Base-by-base conservation (phyloP, 2,797 vertebrate genomes). In the Molossus alvarezi region DNA sequence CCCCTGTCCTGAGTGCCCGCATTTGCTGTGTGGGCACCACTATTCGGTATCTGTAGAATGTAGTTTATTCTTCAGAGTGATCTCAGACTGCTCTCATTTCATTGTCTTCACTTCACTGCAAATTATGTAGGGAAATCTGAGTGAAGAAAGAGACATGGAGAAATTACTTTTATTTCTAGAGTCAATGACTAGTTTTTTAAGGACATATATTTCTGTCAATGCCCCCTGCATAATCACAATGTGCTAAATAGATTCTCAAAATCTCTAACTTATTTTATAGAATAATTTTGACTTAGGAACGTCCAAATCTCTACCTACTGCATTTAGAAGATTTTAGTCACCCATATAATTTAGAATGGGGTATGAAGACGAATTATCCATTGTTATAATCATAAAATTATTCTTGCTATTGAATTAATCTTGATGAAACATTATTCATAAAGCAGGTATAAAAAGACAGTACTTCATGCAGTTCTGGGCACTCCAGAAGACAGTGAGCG, bases 241-340 rank as follows among this genome's bases (percentile, higher is more conserved):
- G 10, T 95, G 29, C 53, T 86, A 76, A 53, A 41, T 55, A 55
- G 5, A 6, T 48, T 88, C 33, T 75, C 13, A 1, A 45, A 75
- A 67, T 55, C 21, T 93, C 65, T 33, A 57, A 80, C 33, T 94
- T 81, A 67, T n/a, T 76, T 53, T 75, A 20, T 73, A 86, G 64
- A 9, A 55, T 60, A 14, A 23, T 73, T 96, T 82, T 75, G 51
- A 90, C 23, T 45, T 45, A 41, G 33, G 25, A 95, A 27, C 27
- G 85, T 67, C 9, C 18, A 64, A 6, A 65, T 95, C 20, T 77
- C 69, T 81, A 13, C 73, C 29, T 4, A 80, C 23, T 53, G 2
- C 53, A 53, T 45, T 84, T 94, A 45, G 48, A 65, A 90, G 80
- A 65, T 37, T 91, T 93, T 67, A 83, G 37, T 77, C 27, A 65